Evolutionary conservation across 2,113 vertebrate species (phyloP).

Genomic region (Colinus virginianus): DNA sequence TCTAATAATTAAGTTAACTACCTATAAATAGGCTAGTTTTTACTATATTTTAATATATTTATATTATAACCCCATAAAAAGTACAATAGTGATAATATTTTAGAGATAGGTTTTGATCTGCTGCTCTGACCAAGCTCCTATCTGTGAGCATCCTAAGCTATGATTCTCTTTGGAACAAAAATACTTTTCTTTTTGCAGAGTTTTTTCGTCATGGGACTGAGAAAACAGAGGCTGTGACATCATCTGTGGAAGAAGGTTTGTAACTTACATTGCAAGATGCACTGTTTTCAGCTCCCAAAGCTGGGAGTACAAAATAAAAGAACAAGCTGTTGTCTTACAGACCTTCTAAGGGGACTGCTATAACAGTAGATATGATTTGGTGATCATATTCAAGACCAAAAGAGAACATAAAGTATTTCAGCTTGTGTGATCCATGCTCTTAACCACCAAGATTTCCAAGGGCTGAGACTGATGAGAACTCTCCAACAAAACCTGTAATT

Average conservation of each 20-base stretch:
- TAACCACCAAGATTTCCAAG: not conserved
- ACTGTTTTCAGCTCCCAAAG: not conserved
- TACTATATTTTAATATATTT: not conserved
- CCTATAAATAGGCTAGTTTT: not conserved
- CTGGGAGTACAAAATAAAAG: not conserved
- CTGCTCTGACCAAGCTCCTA: not conserved
- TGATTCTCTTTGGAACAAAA: not conserved
- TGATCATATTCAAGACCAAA: not conserved
- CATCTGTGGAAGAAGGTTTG: slow-evolving; percentile 58
- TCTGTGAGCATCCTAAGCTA: not conserved
- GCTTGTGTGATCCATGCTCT: not conserved
- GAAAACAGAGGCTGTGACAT: not conserved
- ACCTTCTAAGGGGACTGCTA: not conserved
- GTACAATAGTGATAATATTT: not conserved
- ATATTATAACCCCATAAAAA: not conserved
- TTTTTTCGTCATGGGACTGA: not conserved
- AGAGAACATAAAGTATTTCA: not conserved
- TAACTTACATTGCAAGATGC: not conserved
- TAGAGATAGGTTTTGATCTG: not conserved
- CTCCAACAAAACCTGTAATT: not conserved
- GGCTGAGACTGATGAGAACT: not conserved
- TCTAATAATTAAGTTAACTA: not conserved
- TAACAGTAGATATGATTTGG: not conserved
- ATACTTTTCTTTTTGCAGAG: slow-evolving; percentile 21
- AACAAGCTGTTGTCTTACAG: not conserved